Percentiles rank a stretch among this genome's conserved stretches.
Evolutionary conservation across 1,140 invertebrate genomes (phyloP).

Genomic region (Procambarus clarkii): DNA sequence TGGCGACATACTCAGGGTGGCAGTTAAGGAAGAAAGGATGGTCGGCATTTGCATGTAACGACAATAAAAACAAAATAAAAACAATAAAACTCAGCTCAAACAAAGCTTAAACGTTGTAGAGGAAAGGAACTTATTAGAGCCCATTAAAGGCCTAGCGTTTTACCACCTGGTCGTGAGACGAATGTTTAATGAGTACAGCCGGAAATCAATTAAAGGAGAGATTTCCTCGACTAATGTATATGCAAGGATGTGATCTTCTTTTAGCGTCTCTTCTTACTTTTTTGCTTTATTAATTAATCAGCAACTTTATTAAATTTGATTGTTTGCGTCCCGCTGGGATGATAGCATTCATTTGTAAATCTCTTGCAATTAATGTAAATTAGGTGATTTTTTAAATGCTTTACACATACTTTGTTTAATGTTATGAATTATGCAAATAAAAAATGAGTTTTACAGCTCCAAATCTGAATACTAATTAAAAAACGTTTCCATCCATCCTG

Average conservation of each 20-base stretch:
- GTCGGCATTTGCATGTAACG: not conserved
- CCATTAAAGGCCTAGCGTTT: not conserved
- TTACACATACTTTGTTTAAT: no score
- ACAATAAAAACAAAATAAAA: not conserved
- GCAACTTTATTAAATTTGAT: not conserved
- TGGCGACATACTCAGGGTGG: not conserved
- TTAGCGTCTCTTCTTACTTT: not conserved
- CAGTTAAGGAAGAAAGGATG: not conserved
- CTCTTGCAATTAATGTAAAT: no score
- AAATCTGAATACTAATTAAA: no score
- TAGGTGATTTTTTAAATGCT: no score
- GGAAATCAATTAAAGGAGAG: not conserved
- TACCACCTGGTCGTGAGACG: not conserved
- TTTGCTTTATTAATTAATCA: not conserved
- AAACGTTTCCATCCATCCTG: no score
- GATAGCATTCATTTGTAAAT: not conserved
- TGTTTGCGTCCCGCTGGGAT: not conserved
- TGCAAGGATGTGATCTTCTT: not conserved
- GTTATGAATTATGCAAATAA: no score
- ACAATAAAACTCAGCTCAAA: not conserved
- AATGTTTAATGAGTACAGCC: not conserved
- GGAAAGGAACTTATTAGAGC: not conserved
- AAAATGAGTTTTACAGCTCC: no score
- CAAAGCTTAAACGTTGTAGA: not conserved
- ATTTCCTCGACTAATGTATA: not conserved